Evolutionary conservation across 2,113 vertebrate genomes (phyloP).

Genomic region (Sarotherodon lohbergeri): DNA sequence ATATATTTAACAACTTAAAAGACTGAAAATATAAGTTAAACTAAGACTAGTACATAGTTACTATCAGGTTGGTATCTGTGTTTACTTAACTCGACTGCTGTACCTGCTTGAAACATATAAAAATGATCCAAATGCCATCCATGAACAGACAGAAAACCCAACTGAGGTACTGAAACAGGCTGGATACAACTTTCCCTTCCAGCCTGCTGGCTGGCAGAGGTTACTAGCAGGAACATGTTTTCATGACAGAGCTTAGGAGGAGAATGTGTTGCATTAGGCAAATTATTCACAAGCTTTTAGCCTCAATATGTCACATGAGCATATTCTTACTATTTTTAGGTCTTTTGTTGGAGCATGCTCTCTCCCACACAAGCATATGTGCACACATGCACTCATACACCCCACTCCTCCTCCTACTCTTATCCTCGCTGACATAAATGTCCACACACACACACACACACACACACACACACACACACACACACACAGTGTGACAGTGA

Average conservation of each 20-base stretch:
- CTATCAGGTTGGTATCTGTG: not conserved
- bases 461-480: not conserved
- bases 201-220: conserved; percentile 22
- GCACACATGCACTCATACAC: conserved; percentile 32
- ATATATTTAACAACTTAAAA: not conserved
- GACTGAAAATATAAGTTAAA: not conserved
- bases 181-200: not conserved
- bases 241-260: conserved; percentile 29
- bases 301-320: conserved; percentile 69
- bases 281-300: conserved; percentile 74
- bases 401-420: not conserved
- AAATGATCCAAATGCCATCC: not conserved
- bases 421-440: not conserved
- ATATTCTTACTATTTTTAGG: conserved; percentile 67
- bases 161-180: not conserved
- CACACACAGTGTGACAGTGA: conserved; percentile 1
- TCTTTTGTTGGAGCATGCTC: conserved; percentile 55
- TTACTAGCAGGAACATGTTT: conserved; percentile 35
- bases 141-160: not conserved
- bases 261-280: conserved; percentile 55
- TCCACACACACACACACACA: not conserved
- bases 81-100: not conserved
- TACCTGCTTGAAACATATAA: not conserved
- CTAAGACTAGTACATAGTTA: not conserved
- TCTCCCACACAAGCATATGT: conserved; percentile 43